phyloP scores from a whole-genome alignment of 2,113 vertebrate species.

The Forbesichthys papilliferus region DNA sequence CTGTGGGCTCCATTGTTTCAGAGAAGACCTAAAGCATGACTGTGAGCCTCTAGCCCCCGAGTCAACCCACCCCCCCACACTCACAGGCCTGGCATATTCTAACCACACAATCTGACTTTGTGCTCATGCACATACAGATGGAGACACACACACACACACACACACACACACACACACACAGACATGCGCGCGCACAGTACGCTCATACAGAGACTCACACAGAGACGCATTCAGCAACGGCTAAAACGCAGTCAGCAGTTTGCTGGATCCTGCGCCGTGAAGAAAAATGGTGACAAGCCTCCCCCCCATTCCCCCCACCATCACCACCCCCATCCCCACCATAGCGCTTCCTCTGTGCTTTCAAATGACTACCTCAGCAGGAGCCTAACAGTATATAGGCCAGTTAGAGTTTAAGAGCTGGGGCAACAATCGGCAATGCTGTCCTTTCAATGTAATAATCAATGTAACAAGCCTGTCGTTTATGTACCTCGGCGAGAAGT shows the following conservation, averaged over 20 bases:
- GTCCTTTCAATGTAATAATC: conserved; percentile 26
- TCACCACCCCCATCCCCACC: conserved; percentile 2
- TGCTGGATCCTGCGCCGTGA: conserved; percentile 41
- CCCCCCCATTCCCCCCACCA: neutral
- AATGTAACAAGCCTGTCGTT: conserved; percentile 11
- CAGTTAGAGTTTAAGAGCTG: conserved; percentile 32
- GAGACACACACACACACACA: conserved; percentile 6
- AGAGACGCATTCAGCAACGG: conserved; percentile 47
- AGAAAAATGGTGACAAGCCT: conserved; percentile 60
- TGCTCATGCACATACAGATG: conserved; percentile 30
- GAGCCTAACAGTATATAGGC: conserved; percentile 56
- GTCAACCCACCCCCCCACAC: conserved; percentile 19
- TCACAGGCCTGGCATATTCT: conserved; percentile 20
- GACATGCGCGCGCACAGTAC: conserved; percentile 3
- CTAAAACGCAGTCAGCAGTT: conserved; percentile 63
- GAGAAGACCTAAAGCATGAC: conserved; percentile 53
- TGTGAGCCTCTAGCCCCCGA: neutral
- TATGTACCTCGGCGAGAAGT: conserved; percentile 15
- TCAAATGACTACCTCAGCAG: conserved; percentile 65
- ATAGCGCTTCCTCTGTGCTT: conserved; percentile 63
- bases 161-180: conserved; percentile 8
- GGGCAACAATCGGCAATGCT: conserved; percentile 7
- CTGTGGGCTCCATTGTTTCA: conserved; percentile 73
- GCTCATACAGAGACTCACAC: conserved; percentile 3
- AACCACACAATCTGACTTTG: conserved; percentile 50